Percentiles rank a stretch among this genome's conserved stretches.
These are phyloP conservation scores for Zaprionus gabonicus DNA, from an alignment of 1,140 invertebrate genomes.

Conservation along the genomic window DNA sequence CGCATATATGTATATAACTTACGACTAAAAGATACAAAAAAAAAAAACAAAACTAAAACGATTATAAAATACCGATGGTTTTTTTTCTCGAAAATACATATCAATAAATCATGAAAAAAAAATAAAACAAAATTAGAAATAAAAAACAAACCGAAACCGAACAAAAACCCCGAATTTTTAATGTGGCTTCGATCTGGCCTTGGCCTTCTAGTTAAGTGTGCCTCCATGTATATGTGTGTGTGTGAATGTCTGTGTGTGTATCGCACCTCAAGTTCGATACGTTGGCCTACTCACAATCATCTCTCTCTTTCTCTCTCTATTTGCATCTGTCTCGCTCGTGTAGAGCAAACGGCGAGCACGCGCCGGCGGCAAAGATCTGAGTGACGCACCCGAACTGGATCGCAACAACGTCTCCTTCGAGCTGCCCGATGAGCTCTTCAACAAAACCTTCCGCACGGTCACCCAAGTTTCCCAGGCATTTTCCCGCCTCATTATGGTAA, in stretches of 20 bases:
- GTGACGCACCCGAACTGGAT: slow-evolving; percentile 89
- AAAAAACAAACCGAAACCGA: slow-evolving; percentile 27
- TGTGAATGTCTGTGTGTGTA: neutral
- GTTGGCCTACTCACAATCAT: slow-evolving; percentile 41
- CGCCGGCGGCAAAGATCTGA: slow-evolving; percentile 71
- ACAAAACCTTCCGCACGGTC: slow-evolving; percentile 89
- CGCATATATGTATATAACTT: slow-evolving; percentile 33
- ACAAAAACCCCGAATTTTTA: slow-evolving; percentile 44
- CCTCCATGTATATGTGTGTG: neutral
- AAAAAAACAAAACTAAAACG: slow-evolving; percentile 22
- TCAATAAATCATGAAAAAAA: slow-evolving; percentile 15
- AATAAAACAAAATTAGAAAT: slow-evolving; percentile 28
- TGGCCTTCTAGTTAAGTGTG: slow-evolving; percentile 30
- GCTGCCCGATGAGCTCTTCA: slow-evolving; percentile 88
- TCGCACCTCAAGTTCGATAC: slow-evolving; percentile 2
- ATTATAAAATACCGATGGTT: slow-evolving; percentile 12
- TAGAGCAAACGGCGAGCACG: slow-evolving; percentile 45
- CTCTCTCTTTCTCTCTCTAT: slow-evolving; percentile 22
- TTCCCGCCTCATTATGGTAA: slow-evolving; percentile 89
- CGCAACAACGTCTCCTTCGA: slow-evolving; percentile 87
- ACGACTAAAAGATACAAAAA: slow-evolving; percentile 30
- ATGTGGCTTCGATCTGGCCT: slow-evolving; percentile 21
- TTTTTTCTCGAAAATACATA: slow-evolving; percentile 21
- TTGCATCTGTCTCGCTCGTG: slow-evolving; percentile 4
- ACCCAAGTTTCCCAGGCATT: slow-evolving; percentile 89